Percentiles rank a stretch among this genome's conserved stretches.
phyloP scores from a whole-genome alignment of 64 coral and sea anemone genomes.

The Montipora efflorescens region DNA sequence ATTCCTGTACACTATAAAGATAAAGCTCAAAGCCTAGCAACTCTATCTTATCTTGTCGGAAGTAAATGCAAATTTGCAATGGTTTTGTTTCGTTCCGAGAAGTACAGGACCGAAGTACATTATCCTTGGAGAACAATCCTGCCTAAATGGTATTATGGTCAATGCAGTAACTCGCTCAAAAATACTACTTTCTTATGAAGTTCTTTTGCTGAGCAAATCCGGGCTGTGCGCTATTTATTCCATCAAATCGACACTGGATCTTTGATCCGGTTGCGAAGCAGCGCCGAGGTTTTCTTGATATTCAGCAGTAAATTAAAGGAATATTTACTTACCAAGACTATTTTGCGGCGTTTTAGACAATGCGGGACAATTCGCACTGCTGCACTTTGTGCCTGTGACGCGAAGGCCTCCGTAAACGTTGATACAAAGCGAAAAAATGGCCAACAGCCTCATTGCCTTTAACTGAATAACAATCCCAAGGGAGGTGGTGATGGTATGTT shows the following conservation, averaged over 20 bases:
- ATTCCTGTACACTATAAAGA: too few species aligned
- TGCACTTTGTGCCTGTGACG: background rate
- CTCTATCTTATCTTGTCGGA: background rate
- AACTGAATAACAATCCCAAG: conserved; percentile 13
- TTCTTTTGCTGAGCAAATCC: background rate
- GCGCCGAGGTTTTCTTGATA: background rate
- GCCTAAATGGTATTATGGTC: too few species aligned
- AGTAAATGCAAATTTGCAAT: background rate
- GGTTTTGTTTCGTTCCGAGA: background rate
- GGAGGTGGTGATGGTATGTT: background rate
- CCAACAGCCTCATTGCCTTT: background rate
- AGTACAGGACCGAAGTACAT: background rate
- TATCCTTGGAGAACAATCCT: too few species aligned
- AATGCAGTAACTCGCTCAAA: background rate
- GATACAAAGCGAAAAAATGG: conserved; percentile 22
- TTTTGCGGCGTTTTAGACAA: background rate
- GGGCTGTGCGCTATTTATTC: background rate
- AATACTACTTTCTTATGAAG: background rate
- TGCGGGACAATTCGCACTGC: background rate
- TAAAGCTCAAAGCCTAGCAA: background rate
- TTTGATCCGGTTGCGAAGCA: background rate
- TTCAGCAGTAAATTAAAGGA: background rate
- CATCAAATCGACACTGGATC: background rate
- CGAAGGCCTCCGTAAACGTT: conserved; percentile 2
- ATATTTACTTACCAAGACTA: background rate